Percentiles rank a stretch among this genome's conserved stretches.
phyloP scores from a whole-genome alignment of 2,888 invertebrate species.

The Amblyjoppa fuscipennis region DNA sequence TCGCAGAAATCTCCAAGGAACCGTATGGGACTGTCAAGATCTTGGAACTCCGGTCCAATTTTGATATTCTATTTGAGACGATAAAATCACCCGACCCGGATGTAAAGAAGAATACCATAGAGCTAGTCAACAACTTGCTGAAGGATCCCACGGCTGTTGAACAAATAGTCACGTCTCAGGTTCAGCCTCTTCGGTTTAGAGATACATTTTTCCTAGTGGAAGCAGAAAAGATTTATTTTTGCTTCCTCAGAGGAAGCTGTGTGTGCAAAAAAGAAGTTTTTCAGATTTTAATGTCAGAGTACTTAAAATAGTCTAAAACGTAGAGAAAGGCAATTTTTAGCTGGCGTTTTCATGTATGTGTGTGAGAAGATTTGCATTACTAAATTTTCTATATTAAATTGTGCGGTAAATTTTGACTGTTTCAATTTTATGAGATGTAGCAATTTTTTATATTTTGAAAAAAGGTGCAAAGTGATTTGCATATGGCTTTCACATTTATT shows the following conservation, averaged over 20 bases:
- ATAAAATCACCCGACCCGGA: conserved; percentile 87
- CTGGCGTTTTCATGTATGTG: too few relatives aligned
- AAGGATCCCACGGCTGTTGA: conserved; percentile 86
- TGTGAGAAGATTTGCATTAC: too few relatives aligned
- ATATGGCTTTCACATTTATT: too few relatives aligned
- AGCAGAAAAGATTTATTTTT: neutral
- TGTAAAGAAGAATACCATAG: conserved; percentile 87
- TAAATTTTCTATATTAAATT: too few relatives aligned
- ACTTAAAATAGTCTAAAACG: too few relatives aligned
- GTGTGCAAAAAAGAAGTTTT: too few relatives aligned
- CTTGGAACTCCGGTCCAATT: conserved; percentile 84
- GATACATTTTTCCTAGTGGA: neutral
- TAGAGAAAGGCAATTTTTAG: too few relatives aligned
- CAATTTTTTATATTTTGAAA: too few relatives aligned
- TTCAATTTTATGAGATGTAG: too few relatives aligned
- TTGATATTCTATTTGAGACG: conserved; percentile 85
- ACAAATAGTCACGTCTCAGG: conserved; percentile 80
- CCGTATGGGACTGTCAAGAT: conserved; percentile 85
- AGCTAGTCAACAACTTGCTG: conserved; percentile 87
- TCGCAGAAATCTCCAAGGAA: conserved; percentile 86
- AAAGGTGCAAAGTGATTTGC: too few relatives aligned
- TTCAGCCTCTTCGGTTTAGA: conserved; percentile 33
- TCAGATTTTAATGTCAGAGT: too few relatives aligned
- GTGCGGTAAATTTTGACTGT: too few relatives aligned
- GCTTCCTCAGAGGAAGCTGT: neutral